These are phyloP conservation scores for Machimus atricapillus DNA, from an alignment of 2,888 invertebrate genomes.

Conservation along the genomic window DNA sequence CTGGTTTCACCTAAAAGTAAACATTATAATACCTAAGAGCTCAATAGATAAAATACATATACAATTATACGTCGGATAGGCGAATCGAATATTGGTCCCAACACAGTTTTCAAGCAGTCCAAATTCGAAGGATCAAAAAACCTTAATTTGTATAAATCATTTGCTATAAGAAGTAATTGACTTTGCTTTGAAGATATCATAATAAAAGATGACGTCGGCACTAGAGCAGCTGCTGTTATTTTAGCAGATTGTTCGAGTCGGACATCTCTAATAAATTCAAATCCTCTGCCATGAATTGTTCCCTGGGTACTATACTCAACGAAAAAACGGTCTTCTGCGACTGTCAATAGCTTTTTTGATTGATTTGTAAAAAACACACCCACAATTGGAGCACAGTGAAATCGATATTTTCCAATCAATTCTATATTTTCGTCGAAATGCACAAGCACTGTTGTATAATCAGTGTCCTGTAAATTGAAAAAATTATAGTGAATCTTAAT, in stretches of 20 bases:
- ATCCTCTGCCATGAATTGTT: not conserved
- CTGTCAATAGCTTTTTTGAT: slow-evolving; percentile 63
- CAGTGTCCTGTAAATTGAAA: slow-evolving; percentile 63
- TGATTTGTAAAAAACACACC: slow-evolving; percentile 56
- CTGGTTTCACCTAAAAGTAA: not conserved
- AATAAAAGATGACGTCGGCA: slow-evolving; percentile 19
- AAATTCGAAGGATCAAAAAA: slow-evolving; percentile 70
- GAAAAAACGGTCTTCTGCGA: slow-evolving; percentile 66
- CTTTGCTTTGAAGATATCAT: slow-evolving; percentile 13
- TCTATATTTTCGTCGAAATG: slow-evolving; percentile 64
- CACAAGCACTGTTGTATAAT: slow-evolving; percentile 65
- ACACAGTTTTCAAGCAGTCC: slow-evolving; percentile 70
- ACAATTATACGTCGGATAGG: slow-evolving; percentile 65
- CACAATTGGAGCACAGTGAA: slow-evolving; percentile 68
- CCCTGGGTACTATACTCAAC: slow-evolving; percentile 39
- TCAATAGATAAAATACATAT: not conserved
- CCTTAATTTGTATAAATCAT: slow-evolving; percentile 71
- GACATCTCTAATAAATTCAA: slow-evolving; percentile 19
- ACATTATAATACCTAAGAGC: not conserved
- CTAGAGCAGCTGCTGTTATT: slow-evolving; percentile 55
- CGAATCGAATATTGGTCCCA: slow-evolving; percentile 74
- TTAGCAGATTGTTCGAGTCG: slow-evolving; percentile 66
- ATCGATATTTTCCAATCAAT: slow-evolving; percentile 68
- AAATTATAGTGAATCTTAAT: not conserved
- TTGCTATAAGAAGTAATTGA: slow-evolving; percentile 43